Evolutionary conservation across 2,113 vertebrate genomes (phyloP), one percentile per base, ranked within the genome.

Genomic region (Steatornis caripensis): DNA sequence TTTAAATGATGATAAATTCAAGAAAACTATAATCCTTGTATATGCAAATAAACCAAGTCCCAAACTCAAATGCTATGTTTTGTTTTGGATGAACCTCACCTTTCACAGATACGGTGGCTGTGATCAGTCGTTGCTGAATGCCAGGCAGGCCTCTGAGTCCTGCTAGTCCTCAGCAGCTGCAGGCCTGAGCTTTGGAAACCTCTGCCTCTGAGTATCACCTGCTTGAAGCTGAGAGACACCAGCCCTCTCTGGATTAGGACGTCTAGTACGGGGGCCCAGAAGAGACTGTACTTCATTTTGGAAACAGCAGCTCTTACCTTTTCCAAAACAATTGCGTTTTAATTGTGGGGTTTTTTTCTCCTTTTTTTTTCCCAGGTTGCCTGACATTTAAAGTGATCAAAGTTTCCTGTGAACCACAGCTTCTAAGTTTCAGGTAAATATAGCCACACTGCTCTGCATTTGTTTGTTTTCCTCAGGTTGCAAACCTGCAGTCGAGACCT

Each of bases 371-470:
- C 60, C 43, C 90, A 62, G 55, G 24, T 62, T 27, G 12, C 26
- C 55, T 95, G 89, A 84, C 94, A 84, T 71, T 75, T 91, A 10
- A 84, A 96, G 23, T 93, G 95, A 97, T 97, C 96, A 97, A 97
- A 96, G 96, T 12, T 92, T 51, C 60, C 91, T 68, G 69, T 39
- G 34, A 97, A 49, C 45, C 69, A 71, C 65, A 89, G 53, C 84
- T 82, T 60, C 91, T 29, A n/a, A 78, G 53, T 84, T 94, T 71
- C 89, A 81, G 92, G 87, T 94, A 96, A 96, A 97, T 95, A 92
- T 96, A 93, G 76, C 60, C 64, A 32, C 0, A 0, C n/a, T 46
- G 86, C 91, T 95, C 87, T 79, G 74, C 86, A 43, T 87, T 86
- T 87, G 74, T 92, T 93, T 97, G 86, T 95, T 92, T 93, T 87